Evolutionary conservation across 1,140 invertebrate species (phyloP).

Genomic region (Drosophila malerkotliana): DNA sequence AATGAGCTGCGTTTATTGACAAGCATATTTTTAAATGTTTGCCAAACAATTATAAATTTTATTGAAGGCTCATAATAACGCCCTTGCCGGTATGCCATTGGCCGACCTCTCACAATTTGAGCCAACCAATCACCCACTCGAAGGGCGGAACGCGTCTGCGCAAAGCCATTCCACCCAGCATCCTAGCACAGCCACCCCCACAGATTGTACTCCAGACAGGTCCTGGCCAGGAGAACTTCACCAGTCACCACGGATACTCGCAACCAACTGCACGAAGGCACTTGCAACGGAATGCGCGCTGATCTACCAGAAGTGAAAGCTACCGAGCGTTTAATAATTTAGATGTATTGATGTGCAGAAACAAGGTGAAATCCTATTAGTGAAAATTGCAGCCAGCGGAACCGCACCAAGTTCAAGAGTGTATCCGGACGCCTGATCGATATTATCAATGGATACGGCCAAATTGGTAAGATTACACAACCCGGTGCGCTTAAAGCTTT

Average conservation of each 20-base stretch:
- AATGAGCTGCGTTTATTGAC: not conserved
- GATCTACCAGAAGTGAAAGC: constrained; percentile 59
- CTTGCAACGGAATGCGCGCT: constrained; percentile 58
- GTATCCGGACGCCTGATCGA: constrained; percentile 28
- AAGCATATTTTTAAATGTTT: not conserved
- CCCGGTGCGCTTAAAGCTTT: constrained; percentile 60
- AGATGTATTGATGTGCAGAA: constrained; percentile 69
- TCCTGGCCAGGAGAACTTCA: constrained; percentile 7
- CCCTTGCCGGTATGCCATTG: constrained; percentile 39
- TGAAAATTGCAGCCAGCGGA: constrained; percentile 40
- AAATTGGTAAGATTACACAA: constrained; percentile 65
- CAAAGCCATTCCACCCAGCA: constrained; percentile 42
- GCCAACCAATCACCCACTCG: constrained; percentile 43
- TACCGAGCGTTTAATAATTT: constrained; percentile 64
- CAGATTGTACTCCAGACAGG: constrained; percentile 4
- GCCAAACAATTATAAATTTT: constrained; percentile 10
- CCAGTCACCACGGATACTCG: constrained; percentile 68
- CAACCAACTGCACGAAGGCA: constrained; percentile 44
- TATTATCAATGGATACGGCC: constrained; percentile 65
- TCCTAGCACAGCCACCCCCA: constrained; percentile 48
- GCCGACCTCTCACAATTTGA: not conserved
- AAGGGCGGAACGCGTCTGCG: constrained; percentile 62
- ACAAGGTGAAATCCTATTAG: constrained; percentile 63
- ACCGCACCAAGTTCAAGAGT: constrained; percentile 51
- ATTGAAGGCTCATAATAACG: constrained; percentile 9